Base-by-base conservation (phyloP, 2,113 vertebrate species). In the Leptodactylus fuscus region DNA sequence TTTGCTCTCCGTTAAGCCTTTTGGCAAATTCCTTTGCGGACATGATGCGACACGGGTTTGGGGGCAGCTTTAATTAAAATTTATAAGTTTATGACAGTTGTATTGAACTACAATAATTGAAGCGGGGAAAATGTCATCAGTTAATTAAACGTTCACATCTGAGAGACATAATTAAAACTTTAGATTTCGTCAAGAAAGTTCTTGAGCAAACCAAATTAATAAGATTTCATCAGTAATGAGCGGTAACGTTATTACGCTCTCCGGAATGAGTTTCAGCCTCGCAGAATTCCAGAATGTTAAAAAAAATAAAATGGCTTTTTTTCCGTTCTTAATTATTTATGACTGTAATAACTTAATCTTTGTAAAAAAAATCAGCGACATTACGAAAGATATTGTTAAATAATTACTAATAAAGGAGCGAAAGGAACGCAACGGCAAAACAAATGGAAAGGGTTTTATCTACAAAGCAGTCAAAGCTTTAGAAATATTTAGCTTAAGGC, bases 31-130 rank as follows among this genome's bases (percentile, higher is more conserved):
- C 91, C 90, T 93, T 0, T 89, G 90, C 90, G 90, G 90, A 88
- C 75, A 78, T 85, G 89, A 81, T 88, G 87, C 83, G 91, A 87
- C 89, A 89, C 88, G 82, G 85, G 87, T 90, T 90, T 20, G 91
- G 88, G 86, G 88, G 87, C 67, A 90, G 82, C 51, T 88, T 93
- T 94, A 95, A 95, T 95, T 94, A 94, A 91, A 93, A 93, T 93
- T 90, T 93, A 91, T 90, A 92, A 91, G 89, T 93, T 92, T 93
- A 91, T 92, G 89, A 91, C 90, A 92, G 90, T 93, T 92, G 88
- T 91, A 89, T 82, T 91, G 88, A 92, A 91, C 91, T 91, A 86
- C 89, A 93, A 90, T 90, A 92, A 91, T 87, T 91, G 88, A 93
- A 93, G 87, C 91, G 91, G n/a, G 92, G 87, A 81, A 94, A 93